These are phyloP conservation scores for Ecliptopera silaceata DNA, from an alignment of 2,888 invertebrate species.

Conservation along the genomic window DNA sequence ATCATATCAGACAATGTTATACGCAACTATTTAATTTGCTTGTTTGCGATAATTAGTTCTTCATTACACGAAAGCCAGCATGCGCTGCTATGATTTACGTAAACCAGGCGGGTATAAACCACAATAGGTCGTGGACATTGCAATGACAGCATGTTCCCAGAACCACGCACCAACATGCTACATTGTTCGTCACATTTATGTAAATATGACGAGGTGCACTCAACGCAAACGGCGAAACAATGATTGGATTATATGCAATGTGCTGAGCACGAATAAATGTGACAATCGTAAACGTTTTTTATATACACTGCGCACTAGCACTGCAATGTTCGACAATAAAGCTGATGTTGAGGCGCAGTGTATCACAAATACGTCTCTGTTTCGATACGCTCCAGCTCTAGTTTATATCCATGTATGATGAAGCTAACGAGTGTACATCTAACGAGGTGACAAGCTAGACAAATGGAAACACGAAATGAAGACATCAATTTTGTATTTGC, in stretches of 20 bases:
- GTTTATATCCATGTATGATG: constrained; percentile 35
- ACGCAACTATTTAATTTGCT: constrained; percentile 7
- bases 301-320: too few species aligned
- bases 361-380: too few species aligned
- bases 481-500: constrained; percentile 6
- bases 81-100: constrained; percentile 17
- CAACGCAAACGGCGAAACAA: constrained; percentile 39
- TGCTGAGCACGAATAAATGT: too few species aligned
- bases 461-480: constrained; percentile 13
- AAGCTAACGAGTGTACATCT: constrained; percentile 9
- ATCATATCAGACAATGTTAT: not conserved
- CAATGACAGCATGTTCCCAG: constrained; percentile 44
- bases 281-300: too few species aligned
- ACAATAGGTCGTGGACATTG: constrained; percentile 40
- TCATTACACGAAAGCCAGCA: constrained; percentile 11
- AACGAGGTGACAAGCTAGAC: constrained; percentile 12
- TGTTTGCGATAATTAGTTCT: constrained; percentile 4
- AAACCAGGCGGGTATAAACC: constrained; percentile 21
- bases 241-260: constrained; percentile 36
- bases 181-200: constrained; percentile 43
- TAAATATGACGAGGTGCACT: constrained; percentile 43
- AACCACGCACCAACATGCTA: constrained; percentile 40
- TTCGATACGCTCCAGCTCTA: too few species aligned
- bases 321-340: too few species aligned
- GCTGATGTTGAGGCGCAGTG: too few species aligned